Evolutionary conservation across 2,113 vertebrate species (phyloP), one percentile per base, ranked within the genome.

Genomic region (Aphelocoma coerulescens): DNA sequence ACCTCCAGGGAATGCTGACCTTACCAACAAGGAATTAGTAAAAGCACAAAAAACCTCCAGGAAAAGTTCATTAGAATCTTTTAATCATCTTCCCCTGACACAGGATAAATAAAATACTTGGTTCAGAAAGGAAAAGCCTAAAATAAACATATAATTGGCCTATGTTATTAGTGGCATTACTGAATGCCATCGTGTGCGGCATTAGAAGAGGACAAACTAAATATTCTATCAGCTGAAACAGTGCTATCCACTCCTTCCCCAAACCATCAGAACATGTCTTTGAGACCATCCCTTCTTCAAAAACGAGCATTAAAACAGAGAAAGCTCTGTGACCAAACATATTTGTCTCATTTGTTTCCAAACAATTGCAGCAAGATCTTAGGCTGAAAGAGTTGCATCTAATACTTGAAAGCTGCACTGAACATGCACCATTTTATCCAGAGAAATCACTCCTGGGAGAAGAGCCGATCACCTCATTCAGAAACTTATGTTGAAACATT

Each of bases 21-120:
- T 91, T 83, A 92, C 23, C 62, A 61, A 62, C 55, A 44, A 67
- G 71, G 54, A 32, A 41, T 35, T 51, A 24, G 16, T 33, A 63
- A 67, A 74, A 82, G 46, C 41, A 52, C 41, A 48, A 35, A 75
- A 85, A 93, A 16, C 6, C 48, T 44, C 30, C 30, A 65, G 41
- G 22, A 91, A 65, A 88, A 33, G 69, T 82, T 85, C 11, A 23
- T 72, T 78, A 91, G 54, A 84, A 84, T n/a, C 32, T 77, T 83
- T 73, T 37, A 61, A 62, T 73, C 63, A 55, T 37, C 30, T 51
- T 86, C 16, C 55, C 61, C 16, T 67, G 19, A 73, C 61, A 82
- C 13, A 24, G 0, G 2, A 69, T 27, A 73, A 88, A 52, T 39
- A 75, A 75, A 88, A 76, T 6, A n/a, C 63, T 66, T 5, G 1